Conservation (phyloP, 2,797 vertebrate genomes). For the Coranthus polyacanthus region DNA sequence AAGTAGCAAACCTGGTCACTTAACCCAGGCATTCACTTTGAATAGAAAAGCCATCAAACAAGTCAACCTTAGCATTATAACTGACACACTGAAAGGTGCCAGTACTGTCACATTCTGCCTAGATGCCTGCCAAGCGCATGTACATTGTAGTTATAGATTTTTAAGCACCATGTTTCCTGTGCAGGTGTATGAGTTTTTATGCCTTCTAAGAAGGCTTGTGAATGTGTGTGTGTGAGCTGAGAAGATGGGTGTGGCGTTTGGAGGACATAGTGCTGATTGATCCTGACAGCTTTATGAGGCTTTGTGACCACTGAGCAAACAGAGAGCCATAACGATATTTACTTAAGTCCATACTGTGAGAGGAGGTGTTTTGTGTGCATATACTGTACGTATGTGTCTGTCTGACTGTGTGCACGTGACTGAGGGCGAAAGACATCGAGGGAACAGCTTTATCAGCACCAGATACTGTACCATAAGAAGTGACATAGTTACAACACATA, state of each 20-base stretch:
- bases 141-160: neutral
- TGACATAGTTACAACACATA: constrained; percentile 40
- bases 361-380: constrained; percentile 19
- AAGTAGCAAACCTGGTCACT: no score
- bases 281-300: constrained; percentile 59
- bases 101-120: neutral
- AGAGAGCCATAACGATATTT: constrained; percentile 64
- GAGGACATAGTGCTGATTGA: constrained; percentile 52
- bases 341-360: constrained; percentile 49
- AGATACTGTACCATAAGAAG: constrained; percentile 48
- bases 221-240: constrained; percentile 18
- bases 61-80: no score
- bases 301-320: constrained; percentile 63
- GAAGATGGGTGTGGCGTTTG: constrained; percentile 35
- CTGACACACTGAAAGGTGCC: no score
- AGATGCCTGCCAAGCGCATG: neutral
- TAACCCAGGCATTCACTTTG: no score
- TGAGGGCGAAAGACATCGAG: constrained; percentile 11
- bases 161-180: neutral
- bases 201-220: neutral
- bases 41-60: no score
- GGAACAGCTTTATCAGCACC: constrained; percentile 54
- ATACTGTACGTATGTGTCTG: constrained; percentile 2
- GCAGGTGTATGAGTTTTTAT: neutral
- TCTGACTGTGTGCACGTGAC: neutral